A percentile compares a stretch with the other conserved stretches of the same genome.
Evolutionary conservation across 2,888 invertebrate genomes (phyloP).

Genomic region (Athalia cordata): DNA sequence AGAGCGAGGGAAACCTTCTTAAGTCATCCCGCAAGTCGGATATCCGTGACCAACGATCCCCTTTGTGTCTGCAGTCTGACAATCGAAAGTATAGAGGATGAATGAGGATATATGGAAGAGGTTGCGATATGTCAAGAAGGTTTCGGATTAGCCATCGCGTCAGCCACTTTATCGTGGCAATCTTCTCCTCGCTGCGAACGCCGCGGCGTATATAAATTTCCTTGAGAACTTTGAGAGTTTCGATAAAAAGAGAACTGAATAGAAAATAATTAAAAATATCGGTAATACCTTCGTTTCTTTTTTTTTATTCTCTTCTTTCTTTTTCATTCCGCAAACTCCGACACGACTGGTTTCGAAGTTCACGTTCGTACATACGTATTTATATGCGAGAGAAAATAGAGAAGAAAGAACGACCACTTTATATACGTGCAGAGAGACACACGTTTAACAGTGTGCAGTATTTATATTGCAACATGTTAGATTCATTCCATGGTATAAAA

Average conservation of each 20-base stretch:
- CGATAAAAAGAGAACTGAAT: not conserved
- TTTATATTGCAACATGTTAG: too few species aligned
- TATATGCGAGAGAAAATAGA: too few species aligned
- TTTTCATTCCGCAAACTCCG: not conserved
- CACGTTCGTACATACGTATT: too few species aligned
- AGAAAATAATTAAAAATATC: not conserved
- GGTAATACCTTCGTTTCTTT: not conserved
- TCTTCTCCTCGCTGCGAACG: not conserved
- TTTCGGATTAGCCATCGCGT: conserved; percentile 22
- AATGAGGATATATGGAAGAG: not conserved
- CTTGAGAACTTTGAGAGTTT: not conserved
- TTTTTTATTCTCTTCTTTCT: not conserved
- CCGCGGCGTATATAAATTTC: not conserved
- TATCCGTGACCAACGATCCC: not conserved
- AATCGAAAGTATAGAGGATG: conserved; percentile 10
- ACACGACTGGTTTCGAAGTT: too few species aligned
- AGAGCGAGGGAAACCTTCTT: not conserved
- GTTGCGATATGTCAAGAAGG: conserved; percentile 16
- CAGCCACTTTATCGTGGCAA: conserved; percentile 24
- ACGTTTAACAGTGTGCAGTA: too few species aligned
- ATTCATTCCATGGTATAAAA: too few species aligned
- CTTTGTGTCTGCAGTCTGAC: conserved; percentile 7
- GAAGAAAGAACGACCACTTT: too few species aligned
- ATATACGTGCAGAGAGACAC: too few species aligned
- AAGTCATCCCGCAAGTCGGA: not conserved